Percentiles rank a stretch among this genome's conserved stretches.
Conservation (phyloP, 2,113 vertebrate species). For the Gallinago paraguaiae region DNA sequence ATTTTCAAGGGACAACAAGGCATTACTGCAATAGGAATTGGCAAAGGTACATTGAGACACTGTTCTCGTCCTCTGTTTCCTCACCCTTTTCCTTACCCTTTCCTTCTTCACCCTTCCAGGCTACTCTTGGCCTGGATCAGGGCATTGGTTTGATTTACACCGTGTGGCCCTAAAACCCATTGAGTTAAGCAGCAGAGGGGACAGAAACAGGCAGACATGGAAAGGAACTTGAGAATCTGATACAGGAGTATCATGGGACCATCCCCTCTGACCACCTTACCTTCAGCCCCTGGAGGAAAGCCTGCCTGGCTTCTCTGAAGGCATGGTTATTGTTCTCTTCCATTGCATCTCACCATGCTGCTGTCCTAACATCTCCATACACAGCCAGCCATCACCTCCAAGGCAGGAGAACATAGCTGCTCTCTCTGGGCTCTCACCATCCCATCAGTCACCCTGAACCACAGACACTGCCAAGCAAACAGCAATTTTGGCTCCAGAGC, state of each 20-base stretch:
- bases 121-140: not conserved
- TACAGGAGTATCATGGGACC: not conserved
- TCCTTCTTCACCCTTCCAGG: not conserved
- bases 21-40: not conserved
- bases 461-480: not conserved
- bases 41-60: not conserved
- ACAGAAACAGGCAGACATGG: not conserved
- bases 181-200: not conserved
- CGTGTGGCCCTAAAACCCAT: rapidly evolving
- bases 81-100: not conserved
- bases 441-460: not conserved
- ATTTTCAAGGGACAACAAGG: not conserved
- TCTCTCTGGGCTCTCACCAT: not conserved
- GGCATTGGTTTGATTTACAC: not conserved
- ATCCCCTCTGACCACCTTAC: not conserved
- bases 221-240: not conserved
- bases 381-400: not conserved
- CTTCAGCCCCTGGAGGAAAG: not conserved
- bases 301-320: not conserved
- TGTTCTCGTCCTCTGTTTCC: not conserved
- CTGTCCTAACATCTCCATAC: not conserved
- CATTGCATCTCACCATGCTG: not conserved
- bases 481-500: not conserved
- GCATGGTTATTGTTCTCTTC: not conserved
- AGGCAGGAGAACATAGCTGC: not conserved